A percentile compares a stretch with the other conserved stretches of the same genome.
phyloP scores from a whole-genome alignment of 2,888 invertebrate species.

The Cataglyphis altisquamis region DNA sequence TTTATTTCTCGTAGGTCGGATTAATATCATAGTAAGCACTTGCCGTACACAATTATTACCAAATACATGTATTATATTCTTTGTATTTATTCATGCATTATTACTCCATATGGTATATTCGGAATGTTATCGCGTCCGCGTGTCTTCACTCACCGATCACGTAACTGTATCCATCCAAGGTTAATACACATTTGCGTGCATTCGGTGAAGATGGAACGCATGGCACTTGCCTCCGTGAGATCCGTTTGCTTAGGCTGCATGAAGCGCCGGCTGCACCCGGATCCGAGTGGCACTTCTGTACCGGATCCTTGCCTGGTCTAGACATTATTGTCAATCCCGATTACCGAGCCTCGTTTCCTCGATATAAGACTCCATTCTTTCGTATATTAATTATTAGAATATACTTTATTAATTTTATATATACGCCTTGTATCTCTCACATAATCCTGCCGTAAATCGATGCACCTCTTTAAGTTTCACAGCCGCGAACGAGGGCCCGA shows the following conservation, averaged over 20 bases:
- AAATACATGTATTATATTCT: background rate
- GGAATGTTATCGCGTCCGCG: slow-evolving; percentile 15
- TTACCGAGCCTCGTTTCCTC: slow-evolving; percentile 60
- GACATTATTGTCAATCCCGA: slow-evolving; percentile 78
- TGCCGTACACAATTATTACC: background rate
- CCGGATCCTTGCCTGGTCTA: slow-evolving; percentile 88
- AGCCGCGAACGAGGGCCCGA: background rate
- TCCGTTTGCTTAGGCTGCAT: slow-evolving; percentile 79
- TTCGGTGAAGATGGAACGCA: slow-evolving; percentile 86
- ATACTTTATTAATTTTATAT: slow-evolving; percentile 4
- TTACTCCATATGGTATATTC: background rate
- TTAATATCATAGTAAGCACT: background rate
- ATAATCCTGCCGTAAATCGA: slow-evolving; percentile 39
- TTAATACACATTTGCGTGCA: slow-evolving; percentile 93
- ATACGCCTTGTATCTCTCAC: slow-evolving; percentile 26
- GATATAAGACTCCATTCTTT: slow-evolving; percentile 13
- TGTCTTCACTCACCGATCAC: slow-evolving; percentile 90
- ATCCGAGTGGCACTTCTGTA: slow-evolving; percentile 91
- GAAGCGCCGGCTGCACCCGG: slow-evolving; percentile 87
- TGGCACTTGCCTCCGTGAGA: slow-evolving; percentile 79
- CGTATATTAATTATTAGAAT: background rate
- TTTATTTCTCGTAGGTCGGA: background rate
- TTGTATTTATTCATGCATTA: background rate
- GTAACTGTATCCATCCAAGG: slow-evolving; percentile 95
- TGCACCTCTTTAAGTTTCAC: background rate